Base-by-base conservation (phyloP, 2,113 vertebrate genomes). In the Malurus cyaneus region DNA sequence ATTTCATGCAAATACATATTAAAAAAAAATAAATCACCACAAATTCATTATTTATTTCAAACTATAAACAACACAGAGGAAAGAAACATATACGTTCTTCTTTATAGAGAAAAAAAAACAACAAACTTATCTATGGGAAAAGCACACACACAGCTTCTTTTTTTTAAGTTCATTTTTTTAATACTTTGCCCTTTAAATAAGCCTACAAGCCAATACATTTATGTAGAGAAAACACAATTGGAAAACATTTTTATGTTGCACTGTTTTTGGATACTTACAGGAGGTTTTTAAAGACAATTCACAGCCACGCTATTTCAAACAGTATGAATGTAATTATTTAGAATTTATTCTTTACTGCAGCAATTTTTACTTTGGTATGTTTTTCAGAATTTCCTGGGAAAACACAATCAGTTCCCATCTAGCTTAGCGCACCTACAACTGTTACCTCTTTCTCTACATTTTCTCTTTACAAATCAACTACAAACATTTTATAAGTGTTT, bases 81-180 rank as follows among this genome's bases (percentile, higher is more conserved):
- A 86, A 87, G 81, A 93, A 92, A 82, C 17, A 86, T 7, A 25
- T 8, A 93, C 16, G 10, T 86, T 90, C 78, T 81, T n/a, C 47
- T 61, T 52, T 66, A 52, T 19, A 21, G 69, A 47, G 26, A 52
- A 36, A 54, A 31, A 72, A 61, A 69, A 11, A 5, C 3, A 41
- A 54, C 8, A 31, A 59, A 15, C 16, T 15, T 6, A 8, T 52
- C 8, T 11, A n/a, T 79, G 56, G 80, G 73, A 83, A 92, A 96
- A 52, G 49, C 44, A 89, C 18, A 57, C 11, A 65, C 9, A 31
- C 5, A 62, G 32, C 26, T 73, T 21, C 26, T 47, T 87, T 82
- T 82, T 74, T 76, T 70, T 2, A 82, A 93, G 74, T 80, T 79
- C 59, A 67, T 91, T 97, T 97, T 97, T 97, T 94, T 90, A 97